Evolutionary conservation across 2,888 invertebrate species (phyloP).

Genomic region (Lasioglossum leucozonium): DNA sequence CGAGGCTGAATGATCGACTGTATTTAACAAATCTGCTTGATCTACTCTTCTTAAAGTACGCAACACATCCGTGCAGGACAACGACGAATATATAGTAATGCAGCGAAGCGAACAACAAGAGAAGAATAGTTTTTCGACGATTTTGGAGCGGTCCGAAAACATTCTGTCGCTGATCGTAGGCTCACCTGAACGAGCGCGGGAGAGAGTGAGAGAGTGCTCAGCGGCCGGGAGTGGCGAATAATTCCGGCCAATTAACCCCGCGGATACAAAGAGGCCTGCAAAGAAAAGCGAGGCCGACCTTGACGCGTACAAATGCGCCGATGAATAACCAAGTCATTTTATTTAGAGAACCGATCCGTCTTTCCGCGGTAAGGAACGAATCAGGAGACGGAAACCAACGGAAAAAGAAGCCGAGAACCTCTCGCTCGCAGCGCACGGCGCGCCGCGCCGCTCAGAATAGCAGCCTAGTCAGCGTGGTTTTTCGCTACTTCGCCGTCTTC

Average conservation of each 20-base stretch:
- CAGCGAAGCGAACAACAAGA: background rate
- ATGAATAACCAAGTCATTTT: slow-evolving; percentile 84
- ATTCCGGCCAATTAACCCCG: slow-evolving; percentile 69
- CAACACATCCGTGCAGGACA: background rate
- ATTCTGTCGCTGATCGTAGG: background rate
- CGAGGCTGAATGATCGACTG: background rate
- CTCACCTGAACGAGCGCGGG: slow-evolving; percentile 10
- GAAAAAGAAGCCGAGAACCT: slow-evolving; percentile 57
- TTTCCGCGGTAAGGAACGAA: slow-evolving; percentile 73
- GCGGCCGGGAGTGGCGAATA: slow-evolving; percentile 43
- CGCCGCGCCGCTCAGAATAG: slow-evolving; percentile 64
- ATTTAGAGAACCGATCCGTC: slow-evolving; percentile 84
- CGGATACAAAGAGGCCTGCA: slow-evolving; percentile 67
- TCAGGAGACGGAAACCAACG: slow-evolving; percentile 61
- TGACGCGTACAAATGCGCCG: slow-evolving; percentile 84
- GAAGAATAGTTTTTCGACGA: too few relatives aligned
- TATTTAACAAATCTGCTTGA: background rate
- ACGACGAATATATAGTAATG: background rate
- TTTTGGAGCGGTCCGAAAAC: background rate
- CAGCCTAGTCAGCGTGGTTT: slow-evolving; percentile 68
- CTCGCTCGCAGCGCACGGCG: slow-evolving; percentile 15
- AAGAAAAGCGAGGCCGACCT: slow-evolving; percentile 72
- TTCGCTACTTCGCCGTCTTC: slow-evolving; percentile 69
- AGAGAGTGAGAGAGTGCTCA: background rate
- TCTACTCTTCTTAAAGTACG: background rate